phyloP scores from a whole-genome alignment of 2,888 invertebrate species.

The Meliscaeva auricollis region DNA sequence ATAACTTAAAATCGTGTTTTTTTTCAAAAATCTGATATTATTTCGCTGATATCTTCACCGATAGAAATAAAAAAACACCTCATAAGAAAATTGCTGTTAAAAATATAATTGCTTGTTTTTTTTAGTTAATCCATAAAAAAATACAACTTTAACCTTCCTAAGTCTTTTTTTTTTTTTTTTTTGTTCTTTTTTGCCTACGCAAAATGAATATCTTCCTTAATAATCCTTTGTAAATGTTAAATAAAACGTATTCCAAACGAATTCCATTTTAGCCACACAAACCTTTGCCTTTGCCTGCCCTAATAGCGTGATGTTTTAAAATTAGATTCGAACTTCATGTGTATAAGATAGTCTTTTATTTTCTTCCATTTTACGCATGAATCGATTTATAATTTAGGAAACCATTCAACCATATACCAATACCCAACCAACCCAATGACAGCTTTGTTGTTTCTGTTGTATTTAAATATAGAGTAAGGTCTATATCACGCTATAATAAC shows the following conservation, averaged over 20 bases:
- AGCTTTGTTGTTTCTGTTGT: background rate
- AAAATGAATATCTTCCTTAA: background rate
- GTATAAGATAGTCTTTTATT: conserved; percentile 1
- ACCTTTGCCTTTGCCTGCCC: background rate
- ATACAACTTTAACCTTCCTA: background rate
- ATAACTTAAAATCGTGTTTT: too few species aligned
- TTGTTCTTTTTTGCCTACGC: background rate
- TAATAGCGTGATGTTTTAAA: background rate
- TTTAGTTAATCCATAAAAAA: background rate
- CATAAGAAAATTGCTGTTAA: too few species aligned
- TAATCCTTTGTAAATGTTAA: background rate
- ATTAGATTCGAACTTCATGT: background rate
- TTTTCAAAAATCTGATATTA: too few species aligned
- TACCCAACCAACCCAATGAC: too few species aligned
- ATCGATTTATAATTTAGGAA: conserved; percentile 8
- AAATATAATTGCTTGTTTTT: too few species aligned
- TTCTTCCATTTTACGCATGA: background rate
- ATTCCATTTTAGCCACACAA: background rate
- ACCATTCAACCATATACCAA: background rate
- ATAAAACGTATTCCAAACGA: background rate
- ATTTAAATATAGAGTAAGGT: background rate
- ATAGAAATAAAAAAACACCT: too few species aligned
- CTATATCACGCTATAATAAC: conserved; percentile 8
- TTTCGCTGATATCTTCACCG: too few species aligned
- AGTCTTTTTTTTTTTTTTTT: background rate